phyloP scores from a whole-genome alignment of 2,113 vertebrate species.

The Coryphaenoides rupestris region DNA sequence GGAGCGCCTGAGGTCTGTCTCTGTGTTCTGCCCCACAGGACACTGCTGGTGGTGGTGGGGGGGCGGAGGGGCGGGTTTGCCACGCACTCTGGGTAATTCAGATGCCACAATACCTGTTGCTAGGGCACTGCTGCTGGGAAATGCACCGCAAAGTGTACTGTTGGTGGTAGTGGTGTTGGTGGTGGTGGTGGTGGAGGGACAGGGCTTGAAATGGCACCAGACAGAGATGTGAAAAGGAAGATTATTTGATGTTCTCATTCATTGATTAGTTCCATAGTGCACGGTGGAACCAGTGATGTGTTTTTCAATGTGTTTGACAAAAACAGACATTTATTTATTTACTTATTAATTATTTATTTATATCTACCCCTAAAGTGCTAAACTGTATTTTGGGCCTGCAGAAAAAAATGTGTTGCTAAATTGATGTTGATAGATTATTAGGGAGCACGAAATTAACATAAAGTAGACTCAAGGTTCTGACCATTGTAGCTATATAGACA shows the following conservation, averaged over 20 bases:
- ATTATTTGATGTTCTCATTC: no score
- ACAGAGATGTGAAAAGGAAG: neutral
- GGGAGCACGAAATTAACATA: no score
- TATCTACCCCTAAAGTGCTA: no score
- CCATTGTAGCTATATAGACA: neutral
- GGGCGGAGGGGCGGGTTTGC: constrained; percentile 27
- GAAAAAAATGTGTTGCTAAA: no score
- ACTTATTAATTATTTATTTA: no score
- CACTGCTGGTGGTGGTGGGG: neutral
- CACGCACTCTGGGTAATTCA: constrained; percentile 61
- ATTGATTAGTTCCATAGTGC: no score
- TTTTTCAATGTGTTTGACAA: no score
- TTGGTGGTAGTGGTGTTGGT: no score
- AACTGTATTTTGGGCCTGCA: no score
- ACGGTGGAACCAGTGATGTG: no score
- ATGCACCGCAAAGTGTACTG: constrained; percentile 35
- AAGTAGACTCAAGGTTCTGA: neutral
- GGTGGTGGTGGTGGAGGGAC: constrained; percentile 3
- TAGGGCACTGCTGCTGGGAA: constrained; percentile 54
- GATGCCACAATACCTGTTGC: constrained; percentile 63
- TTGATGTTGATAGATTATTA: no score
- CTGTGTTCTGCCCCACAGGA: constrained; percentile 30
- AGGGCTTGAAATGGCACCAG: constrained; percentile 9
- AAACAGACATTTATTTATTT: no score
- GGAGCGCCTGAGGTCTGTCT: constrained; percentile 27